These are phyloP conservation scores for Nyctalus aviator DNA, from an alignment of 2,797 vertebrate species.

Conservation along the genomic window DNA sequence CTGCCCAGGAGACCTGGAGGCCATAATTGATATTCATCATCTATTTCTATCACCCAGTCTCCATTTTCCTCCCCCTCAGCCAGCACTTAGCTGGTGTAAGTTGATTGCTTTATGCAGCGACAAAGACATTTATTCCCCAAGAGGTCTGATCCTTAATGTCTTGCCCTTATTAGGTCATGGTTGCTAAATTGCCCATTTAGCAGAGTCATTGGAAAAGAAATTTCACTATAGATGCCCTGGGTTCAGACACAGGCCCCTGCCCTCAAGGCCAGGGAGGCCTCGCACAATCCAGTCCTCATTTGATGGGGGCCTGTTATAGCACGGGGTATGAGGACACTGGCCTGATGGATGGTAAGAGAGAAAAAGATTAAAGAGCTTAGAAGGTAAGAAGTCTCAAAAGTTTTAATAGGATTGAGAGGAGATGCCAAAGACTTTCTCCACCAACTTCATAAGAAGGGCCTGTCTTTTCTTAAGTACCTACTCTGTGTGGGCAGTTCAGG, in stretches of 20 bases:
- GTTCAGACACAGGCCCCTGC: not conserved
- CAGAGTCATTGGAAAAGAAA: not conserved
- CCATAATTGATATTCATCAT: not conserved
- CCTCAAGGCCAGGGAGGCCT: not conserved
- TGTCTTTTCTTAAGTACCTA: not conserved
- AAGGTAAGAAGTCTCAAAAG: not conserved
- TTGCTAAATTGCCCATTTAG: not conserved
- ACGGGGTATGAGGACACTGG: accelerated
- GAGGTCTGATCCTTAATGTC: not conserved
- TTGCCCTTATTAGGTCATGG: not conserved
- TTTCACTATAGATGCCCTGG: not conserved
- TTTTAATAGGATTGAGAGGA: not conserved
- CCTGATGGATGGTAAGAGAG: not conserved
- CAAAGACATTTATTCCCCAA: not conserved
- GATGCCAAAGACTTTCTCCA: not conserved
- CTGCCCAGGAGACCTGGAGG: not conserved
- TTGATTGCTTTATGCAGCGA: not conserved
- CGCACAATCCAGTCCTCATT: not conserved
- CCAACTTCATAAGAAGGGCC: not conserved
- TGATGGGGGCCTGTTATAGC: accelerated
- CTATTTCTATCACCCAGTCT: not conserved
- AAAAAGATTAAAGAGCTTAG: not conserved
- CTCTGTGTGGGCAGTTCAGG: not conserved
- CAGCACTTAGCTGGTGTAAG: not conserved
- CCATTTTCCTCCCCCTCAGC: not conserved